Evolutionary conservation across 2,113 vertebrate genomes (phyloP).

Genomic region (Sciurus niger): DNA sequence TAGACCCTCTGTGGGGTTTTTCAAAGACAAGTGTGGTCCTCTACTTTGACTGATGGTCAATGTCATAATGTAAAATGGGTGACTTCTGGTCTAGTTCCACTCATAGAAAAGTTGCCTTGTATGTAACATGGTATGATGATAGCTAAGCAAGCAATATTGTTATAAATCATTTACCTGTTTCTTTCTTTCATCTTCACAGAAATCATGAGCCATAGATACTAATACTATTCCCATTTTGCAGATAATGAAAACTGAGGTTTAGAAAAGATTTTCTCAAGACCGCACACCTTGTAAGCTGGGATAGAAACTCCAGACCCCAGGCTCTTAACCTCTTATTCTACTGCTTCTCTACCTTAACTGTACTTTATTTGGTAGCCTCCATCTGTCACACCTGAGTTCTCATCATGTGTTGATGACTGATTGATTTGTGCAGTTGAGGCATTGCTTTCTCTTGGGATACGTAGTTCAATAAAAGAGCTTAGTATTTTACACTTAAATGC

Average conservation of each 20-base stretch:
- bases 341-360: neutral
- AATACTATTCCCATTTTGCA: neutral
- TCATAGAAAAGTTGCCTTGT: neutral
- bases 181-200: conserved; percentile 37
- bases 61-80: neutral
- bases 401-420: neutral
- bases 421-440: neutral
- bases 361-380: neutral
- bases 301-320: conserved; percentile 35
- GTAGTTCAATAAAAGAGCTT: conserved; percentile 8
- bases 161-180: neutral
- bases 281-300: neutral
- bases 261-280: conserved; percentile 6
- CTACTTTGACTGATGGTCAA: neutral
- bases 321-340: neutral
- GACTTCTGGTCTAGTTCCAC: neutral
- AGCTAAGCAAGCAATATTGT: neutral
- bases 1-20: neutral
- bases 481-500: conserved; percentile 23
- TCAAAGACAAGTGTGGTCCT: neutral
- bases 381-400: neutral
- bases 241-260: conserved; percentile 27
- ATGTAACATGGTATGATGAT: neutral
- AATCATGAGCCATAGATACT: neutral
- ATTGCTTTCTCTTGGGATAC: neutral